Evolutionary conservation across 2,797 vertebrate genomes (phyloP), one percentile per base, ranked within the genome.

Genomic region (Cercopithecus neglectus): DNA sequence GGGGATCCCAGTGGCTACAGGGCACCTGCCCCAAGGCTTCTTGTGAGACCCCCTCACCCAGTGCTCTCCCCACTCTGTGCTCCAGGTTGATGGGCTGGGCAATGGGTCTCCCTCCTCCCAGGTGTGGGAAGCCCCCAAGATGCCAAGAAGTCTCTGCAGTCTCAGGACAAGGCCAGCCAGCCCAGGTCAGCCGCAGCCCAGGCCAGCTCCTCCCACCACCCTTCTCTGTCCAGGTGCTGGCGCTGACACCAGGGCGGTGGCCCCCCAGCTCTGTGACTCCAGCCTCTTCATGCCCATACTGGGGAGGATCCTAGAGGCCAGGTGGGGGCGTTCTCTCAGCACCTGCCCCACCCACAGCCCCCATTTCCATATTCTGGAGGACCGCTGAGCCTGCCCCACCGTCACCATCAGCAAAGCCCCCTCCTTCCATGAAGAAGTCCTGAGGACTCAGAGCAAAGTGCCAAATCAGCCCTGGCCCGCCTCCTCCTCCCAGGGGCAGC

Each of bases 31-130:
- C 28, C 3, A 1, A 28, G 14, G 21, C 39, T 81, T 36, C n/a
- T 33, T 4, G 0, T 2, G 70, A 80, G 4, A 8, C 21, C 81
- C 64, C 64, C 59, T 8, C 10, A 8, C 22, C 50, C 33, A 2
- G 24, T 0, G 3, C 44, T 30, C 46, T n/a, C 9, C 2, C 1
- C 17, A 16, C 57, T 64, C 44, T 28, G 57, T 21, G 61, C 39
- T 44, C 75, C 6, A 4, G 28, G 21, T 48, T 36, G 33, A 57
- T 0, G 3, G 85, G 48, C 9, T 28, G n/a, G 11, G n/a, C 7
- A 0, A 6, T 8, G 2, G 19, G 14, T 28, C 30, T 5, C 53
- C 22, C 10, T 21, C 21, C 53, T 10, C 84, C 48, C 75, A 33
- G 11, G 11, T 22, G 22, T 9, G 8, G 57, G 24, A 39, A 24